Conservation (phyloP, 2,888 invertebrate species). For the Tachina grossa region DNA sequence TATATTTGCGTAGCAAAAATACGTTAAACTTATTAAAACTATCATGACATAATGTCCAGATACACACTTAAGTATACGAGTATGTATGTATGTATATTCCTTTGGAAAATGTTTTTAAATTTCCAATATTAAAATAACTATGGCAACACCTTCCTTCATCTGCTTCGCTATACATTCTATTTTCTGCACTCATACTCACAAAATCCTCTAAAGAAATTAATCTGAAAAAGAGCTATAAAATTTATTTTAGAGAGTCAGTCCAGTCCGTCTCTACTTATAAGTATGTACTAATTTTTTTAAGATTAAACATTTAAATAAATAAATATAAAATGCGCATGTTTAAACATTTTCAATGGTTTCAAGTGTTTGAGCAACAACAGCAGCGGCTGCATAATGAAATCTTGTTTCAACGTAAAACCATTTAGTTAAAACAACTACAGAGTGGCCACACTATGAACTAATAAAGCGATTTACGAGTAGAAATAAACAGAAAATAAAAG, state of each 20-base stretch:
- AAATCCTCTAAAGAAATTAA: background rate
- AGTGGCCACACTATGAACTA: constrained; percentile 11
- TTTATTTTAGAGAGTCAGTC: background rate
- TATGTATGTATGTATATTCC: no score
- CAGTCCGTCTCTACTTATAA: background rate
- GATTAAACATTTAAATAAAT: constrained; percentile 32
- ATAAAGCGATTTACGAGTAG: constrained; percentile 1
- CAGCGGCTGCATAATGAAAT: constrained; percentile 17
- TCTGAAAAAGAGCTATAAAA: constrained; percentile 9
- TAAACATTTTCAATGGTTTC: constrained; percentile 47
- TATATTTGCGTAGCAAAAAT: no score
- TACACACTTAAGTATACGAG: no score
- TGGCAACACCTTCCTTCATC: constrained; percentile 50
- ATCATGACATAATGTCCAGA: no score
- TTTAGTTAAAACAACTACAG: constrained; percentile 2
- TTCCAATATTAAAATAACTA: constrained; percentile 34
- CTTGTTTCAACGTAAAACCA: constrained; percentile 13
- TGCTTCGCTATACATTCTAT: background rate
- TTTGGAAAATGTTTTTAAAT: background rate
- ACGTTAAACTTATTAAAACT: no score
- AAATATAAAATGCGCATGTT: constrained; percentile 63
- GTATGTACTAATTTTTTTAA: background rate
- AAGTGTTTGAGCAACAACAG: constrained; percentile 35
- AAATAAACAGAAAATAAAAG: constrained; percentile 5
- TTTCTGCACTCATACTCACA: background rate